These are phyloP conservation scores for Cassiopea xamachana DNA, from an alignment of 30 jellyfish, hydroid and myxozoan species.

Conservation along the genomic window DNA sequence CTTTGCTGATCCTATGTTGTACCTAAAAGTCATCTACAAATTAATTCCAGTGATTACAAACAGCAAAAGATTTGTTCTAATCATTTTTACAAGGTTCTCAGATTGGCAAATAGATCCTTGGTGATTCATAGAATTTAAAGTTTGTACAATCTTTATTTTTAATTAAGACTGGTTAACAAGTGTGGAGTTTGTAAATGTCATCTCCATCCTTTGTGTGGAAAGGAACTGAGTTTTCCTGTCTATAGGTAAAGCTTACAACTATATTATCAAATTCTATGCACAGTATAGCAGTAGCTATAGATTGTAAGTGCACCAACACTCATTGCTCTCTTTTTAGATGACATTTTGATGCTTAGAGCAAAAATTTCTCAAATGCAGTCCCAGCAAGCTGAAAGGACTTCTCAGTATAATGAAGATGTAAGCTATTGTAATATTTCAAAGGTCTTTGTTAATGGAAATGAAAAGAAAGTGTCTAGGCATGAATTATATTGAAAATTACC, in stretches of 20 bases:
- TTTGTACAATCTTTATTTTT: no score
- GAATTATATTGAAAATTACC: no score
- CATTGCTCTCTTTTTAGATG: conserved; percentile 15
- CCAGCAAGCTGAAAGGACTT: conserved; percentile 71
- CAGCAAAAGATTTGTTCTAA: no score
- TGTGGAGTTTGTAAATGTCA: no score
- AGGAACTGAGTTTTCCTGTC: no score
- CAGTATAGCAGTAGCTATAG: not conserved
- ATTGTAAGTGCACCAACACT: not conserved
- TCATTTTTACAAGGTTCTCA: no score
- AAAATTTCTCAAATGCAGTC: conserved; percentile 55
- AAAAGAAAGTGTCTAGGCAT: not conserved
- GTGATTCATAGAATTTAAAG: no score
- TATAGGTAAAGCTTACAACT: not conserved
- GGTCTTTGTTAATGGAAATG: not conserved
- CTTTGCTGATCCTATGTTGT: not conserved
- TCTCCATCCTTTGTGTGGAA: no score
- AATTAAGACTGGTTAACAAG: no score
- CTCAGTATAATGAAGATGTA: conserved; percentile 67
- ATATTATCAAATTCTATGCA: not conserved
- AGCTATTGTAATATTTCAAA: not conserved
- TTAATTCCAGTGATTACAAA: no score
- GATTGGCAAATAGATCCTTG: no score
- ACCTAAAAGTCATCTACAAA: no score
- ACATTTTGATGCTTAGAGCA: conserved; percentile 28